These are phyloP conservation scores for Equus quagga DNA, from an alignment of 2,113 vertebrate genomes.

Conservation along the genomic window DNA sequence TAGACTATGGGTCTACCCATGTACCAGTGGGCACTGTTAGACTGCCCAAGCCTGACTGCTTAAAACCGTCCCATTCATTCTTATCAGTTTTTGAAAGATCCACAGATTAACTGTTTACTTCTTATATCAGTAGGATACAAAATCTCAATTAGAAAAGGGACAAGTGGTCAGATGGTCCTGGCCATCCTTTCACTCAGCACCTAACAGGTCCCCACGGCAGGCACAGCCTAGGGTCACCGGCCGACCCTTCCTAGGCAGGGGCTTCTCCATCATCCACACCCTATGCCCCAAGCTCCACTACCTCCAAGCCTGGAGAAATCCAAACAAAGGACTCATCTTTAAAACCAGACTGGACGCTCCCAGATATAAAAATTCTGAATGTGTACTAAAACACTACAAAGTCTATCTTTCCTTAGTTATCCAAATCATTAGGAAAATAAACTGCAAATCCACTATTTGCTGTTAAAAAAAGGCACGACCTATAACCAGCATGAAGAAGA, in stretches of 20 bases:
- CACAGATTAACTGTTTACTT: background rate
- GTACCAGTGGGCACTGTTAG: background rate
- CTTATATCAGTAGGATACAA: background rate
- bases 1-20: no score
- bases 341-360: background rate
- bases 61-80: background rate
- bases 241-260: background rate
- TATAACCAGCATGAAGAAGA: background rate
- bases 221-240: background rate
- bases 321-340: slow-evolving; percentile 10
- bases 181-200: background rate
- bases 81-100: background rate
- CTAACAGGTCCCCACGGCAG: background rate
- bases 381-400: background rate
- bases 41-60: background rate
- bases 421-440: background rate
- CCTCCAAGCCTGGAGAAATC: background rate
- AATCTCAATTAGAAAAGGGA: background rate
- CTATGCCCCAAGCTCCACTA: background rate
- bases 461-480: background rate
- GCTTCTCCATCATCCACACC: background rate
- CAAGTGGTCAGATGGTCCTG: background rate
- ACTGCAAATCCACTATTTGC: background rate
- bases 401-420: background rate
- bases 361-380: background rate